A percentile compares a stretch with the other conserved stretches of the same genome.
Evolutionary conservation across 2,113 vertebrate genomes (phyloP).

Genomic region (Phyllostomus hastatus): DNA sequence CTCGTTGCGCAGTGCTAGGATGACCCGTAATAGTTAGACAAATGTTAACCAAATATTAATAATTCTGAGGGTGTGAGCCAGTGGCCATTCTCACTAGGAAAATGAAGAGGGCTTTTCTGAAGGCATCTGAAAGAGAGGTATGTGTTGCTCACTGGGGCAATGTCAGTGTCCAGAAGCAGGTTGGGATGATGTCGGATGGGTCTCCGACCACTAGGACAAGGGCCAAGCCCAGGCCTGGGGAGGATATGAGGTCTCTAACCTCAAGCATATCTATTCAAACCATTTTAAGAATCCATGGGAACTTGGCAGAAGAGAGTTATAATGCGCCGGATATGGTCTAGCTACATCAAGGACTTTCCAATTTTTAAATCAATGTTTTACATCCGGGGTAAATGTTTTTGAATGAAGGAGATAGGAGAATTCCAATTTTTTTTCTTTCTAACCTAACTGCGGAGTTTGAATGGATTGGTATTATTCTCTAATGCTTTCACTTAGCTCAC

Average conservation of each 20-base stretch:
- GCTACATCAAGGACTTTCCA: neutral
- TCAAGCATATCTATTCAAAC: neutral
- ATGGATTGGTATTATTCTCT: neutral
- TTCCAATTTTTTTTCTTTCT: neutral
- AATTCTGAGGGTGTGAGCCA: neutral
- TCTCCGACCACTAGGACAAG: neutral
- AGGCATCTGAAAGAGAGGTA: neutral
- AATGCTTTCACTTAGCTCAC: neutral
- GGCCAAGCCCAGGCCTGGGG: neutral
- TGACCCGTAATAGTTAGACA: neutral
- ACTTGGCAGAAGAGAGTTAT: neutral
- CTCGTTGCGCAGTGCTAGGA: neutral
- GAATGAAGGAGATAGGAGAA: neutral
- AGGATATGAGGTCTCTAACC: neutral
- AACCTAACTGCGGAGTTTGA: neutral
- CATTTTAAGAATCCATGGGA: constrained; percentile 9
- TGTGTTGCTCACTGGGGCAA: neutral
- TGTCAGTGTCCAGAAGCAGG: neutral
- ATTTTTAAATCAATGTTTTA: constrained; percentile 38
- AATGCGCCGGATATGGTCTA: neutral
- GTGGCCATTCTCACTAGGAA: neutral
- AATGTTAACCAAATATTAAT: neutral
- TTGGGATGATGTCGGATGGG: neutral
- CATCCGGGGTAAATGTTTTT: constrained; percentile 28
- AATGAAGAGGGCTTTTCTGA: neutral